phyloP scores from a whole-genome alignment of 2,888 invertebrate species.

The Drosophila neonasuta region DNA sequence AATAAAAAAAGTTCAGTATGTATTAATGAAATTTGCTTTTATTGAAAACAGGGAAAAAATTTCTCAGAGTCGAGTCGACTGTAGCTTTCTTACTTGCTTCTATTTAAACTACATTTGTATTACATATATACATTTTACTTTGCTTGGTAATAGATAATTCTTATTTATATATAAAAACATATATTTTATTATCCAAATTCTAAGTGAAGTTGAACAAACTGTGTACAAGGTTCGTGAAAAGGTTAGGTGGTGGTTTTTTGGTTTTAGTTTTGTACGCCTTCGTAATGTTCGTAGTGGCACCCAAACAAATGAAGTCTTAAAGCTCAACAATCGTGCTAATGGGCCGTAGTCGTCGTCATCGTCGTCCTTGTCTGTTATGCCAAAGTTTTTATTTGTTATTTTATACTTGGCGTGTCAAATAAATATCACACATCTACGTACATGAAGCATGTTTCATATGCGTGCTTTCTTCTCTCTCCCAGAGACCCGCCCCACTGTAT shows the following conservation, averaged over 20 bases:
- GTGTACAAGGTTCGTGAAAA: too few relatives aligned
- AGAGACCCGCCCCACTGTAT: slow-evolving; percentile 14
- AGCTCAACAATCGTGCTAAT: slow-evolving; percentile 78
- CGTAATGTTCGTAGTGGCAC: slow-evolving; percentile 57
- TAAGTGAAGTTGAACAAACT: too few relatives aligned
- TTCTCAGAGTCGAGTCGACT: too few relatives aligned
- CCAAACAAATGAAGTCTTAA: slow-evolving; percentile 57
- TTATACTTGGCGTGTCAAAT: slow-evolving; percentile 79
- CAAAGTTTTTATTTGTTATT: slow-evolving; percentile 78
- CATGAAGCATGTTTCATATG: slow-evolving; percentile 75
- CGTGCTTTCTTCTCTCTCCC: slow-evolving; percentile 40
- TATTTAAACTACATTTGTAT: too few relatives aligned
- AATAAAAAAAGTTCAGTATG: too few relatives aligned
- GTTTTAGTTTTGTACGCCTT: slow-evolving; percentile 63
- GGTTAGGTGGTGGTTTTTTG: slow-evolving; percentile 15
- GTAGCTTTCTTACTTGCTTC: too few relatives aligned
- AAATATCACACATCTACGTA: slow-evolving; percentile 78
- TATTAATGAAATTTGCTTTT: too few relatives aligned
- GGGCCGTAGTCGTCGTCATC: slow-evolving; percentile 68
- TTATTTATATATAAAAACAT: too few relatives aligned
- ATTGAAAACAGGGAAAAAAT: too few relatives aligned
- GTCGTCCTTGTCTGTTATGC: slow-evolving; percentile 50
- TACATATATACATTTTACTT: too few relatives aligned
- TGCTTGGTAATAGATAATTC: too few relatives aligned
- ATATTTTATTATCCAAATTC: too few relatives aligned